Evolutionary conservation across 2,888 invertebrate genomes (phyloP).

Genomic region (Agrochola lychnidis): DNA sequence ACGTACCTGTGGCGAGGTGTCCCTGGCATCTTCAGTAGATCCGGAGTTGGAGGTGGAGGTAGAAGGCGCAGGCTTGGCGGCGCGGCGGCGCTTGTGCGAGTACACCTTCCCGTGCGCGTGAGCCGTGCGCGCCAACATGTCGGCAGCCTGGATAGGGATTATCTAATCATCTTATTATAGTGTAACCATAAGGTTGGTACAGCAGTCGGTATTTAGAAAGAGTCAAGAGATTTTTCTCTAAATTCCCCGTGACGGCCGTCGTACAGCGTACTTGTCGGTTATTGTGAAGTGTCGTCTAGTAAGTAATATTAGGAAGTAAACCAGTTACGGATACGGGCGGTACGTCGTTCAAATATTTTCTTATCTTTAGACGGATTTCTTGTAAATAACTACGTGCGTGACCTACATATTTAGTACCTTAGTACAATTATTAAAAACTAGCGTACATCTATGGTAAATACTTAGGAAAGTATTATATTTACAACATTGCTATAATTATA

Average conservation of each 20-base stretch:
- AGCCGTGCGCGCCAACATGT: constrained; percentile 66
- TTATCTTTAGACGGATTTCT: constrained; percentile 4
- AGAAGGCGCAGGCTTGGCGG: constrained; percentile 70
- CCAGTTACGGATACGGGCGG: no score
- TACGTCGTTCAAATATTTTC: constrained; percentile 2
- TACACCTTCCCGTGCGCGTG: constrained; percentile 74
- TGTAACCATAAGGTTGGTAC: constrained; percentile 3
- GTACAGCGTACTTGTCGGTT: neutral
- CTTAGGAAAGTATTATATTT: neutral
- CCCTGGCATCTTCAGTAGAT: constrained; percentile 82
- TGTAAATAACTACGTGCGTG: neutral
- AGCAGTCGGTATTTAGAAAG: neutral
- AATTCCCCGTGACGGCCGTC: neutral
- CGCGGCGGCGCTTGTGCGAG: constrained; percentile 83
- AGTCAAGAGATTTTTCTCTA: neutral
- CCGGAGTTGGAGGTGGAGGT: constrained; percentile 78
- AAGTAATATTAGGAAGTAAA: neutral
- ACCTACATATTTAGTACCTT: neutral
- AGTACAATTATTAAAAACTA: no score
- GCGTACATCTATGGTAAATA: neutral
- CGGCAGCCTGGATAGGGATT: constrained; percentile 71
- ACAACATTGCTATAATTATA: no score
- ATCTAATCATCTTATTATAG: constrained; percentile 37
- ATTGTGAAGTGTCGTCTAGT: no score
- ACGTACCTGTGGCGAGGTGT: constrained; percentile 84